Conservation (phyloP, 2,113 vertebrate genomes). For the Helogale parvula region DNA sequence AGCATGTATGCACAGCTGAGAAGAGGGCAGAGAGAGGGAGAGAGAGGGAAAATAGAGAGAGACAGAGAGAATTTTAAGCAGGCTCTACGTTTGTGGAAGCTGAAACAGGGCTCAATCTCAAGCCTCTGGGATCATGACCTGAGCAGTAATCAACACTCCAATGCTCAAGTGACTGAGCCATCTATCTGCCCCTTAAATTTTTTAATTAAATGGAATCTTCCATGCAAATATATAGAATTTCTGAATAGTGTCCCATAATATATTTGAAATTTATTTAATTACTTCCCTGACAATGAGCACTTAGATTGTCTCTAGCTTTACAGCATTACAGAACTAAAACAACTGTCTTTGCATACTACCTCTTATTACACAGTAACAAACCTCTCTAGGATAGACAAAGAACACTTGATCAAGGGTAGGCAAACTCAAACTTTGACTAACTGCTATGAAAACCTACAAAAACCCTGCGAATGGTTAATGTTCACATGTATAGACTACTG, state of each 20-base stretch:
- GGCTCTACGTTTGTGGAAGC: no score
- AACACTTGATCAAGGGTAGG: not conserved
- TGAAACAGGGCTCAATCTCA: no score
- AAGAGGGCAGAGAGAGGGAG: no score
- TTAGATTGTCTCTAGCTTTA: not conserved
- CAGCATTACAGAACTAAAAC: not conserved
- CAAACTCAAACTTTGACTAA: slow-evolving; percentile 3
- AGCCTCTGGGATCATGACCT: no score
- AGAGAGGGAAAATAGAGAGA: no score
- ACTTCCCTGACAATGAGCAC: not conserved
- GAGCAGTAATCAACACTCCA: no score
- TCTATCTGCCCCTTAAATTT: not conserved
- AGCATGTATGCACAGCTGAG: no score
- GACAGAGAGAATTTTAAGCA: no score
- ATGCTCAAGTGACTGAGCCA: no score
- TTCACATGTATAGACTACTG: not conserved
- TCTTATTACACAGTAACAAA: not conserved
- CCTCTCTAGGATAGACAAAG: not conserved
- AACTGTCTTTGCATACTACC: not conserved
- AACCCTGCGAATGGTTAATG: not conserved
- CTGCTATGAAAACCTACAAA: not conserved
- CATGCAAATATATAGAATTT: not conserved
- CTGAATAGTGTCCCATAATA: not conserved
- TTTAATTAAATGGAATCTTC: not conserved
- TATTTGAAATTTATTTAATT: not conserved